Evolutionary conservation across 2,797 vertebrate genomes (phyloP), one percentile per base, ranked within the genome.

Genomic region (Premnoplex brunnescens): DNA sequence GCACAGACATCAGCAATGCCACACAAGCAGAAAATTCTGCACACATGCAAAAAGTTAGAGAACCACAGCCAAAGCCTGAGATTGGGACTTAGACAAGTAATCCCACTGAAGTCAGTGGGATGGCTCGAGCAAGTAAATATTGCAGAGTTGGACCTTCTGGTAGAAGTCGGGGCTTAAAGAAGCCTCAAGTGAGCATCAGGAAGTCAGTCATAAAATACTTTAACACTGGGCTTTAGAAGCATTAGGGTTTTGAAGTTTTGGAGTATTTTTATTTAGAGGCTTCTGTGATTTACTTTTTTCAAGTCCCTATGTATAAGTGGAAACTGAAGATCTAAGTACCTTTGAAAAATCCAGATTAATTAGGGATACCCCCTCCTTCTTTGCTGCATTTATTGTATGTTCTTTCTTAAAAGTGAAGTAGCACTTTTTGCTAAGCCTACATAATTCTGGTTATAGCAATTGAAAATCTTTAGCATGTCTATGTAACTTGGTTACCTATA

Each of bases 21-120:
- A 97, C 93, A 95, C 92, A 96, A 96, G 96, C 95, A 96, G 93
- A 97, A 96, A 96, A 93, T 94, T 93, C 89, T 96, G 92, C 94
- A 95, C 91, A 91, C 85, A 86, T 92, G 91, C 92, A 96, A 89
- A 92, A 96, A 92, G 92, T 93, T 95, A 91, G 77, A 93, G 91
- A 94, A 93, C 66, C 76, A 78, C 91, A 88, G 95, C 91, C 92
- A 96, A 93, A 94, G 77, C 60, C 85, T 32, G 2, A 74, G 89
- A 93, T 88, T 85, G 82, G 94, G 87, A 68, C 24, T 95, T 88
- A 83, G 55, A 91, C 89, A 91, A 96, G 95, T 97, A 95, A 96
- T 96, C 95, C 88, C 82, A 73, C 91, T 96, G 95, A 96, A 92
- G 87, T 92, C 91, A 95, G 89, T 82, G 89, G 91, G 92, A 97